phyloP scores from a whole-genome alignment of 2,797 vertebrate species.

The Graptemys geographica region DNA sequence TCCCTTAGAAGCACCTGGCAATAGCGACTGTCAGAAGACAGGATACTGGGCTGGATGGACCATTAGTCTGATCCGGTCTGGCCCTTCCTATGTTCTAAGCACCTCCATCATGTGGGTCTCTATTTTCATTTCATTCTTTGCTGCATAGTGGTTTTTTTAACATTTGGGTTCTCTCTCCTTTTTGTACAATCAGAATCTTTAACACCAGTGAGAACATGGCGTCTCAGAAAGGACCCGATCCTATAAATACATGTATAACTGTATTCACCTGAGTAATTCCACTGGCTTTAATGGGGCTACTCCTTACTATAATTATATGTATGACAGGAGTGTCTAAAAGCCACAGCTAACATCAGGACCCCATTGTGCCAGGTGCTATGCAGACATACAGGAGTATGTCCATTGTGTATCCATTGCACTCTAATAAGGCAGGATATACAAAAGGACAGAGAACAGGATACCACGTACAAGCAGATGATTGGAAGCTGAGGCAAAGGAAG shows the following conservation, averaged over 20 bases:
- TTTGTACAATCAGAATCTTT: not conserved
- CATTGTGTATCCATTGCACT: not conserved
- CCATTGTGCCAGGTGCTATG: not conserved
- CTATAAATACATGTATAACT: not conserved
- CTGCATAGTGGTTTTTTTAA: not conserved
- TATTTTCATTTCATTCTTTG: not conserved
- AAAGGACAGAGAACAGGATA: not conserved
- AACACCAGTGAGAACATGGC: not conserved
- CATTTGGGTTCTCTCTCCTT: not conserved
- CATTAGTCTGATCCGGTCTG: not conserved
- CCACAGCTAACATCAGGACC: not conserved
- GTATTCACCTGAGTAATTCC: not conserved
- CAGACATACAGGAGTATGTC: not conserved
- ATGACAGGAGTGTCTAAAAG: not conserved
- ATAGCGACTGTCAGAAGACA: not conserved
- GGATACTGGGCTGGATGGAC: not conserved
- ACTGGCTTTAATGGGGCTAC: not conserved
- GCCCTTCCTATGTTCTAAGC: not conserved
- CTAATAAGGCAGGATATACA: fast-evolving
- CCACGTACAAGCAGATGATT: not conserved
- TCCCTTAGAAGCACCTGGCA: not conserved
- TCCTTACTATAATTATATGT: not conserved
- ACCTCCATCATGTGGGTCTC: not conserved
- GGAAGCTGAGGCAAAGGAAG: not conserved
- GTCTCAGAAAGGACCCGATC: not conserved